These are phyloP conservation scores for Steinernema khuongi DNA, from an alignment of 1,140 invertebrate species.

Conservation along the genomic window DNA sequence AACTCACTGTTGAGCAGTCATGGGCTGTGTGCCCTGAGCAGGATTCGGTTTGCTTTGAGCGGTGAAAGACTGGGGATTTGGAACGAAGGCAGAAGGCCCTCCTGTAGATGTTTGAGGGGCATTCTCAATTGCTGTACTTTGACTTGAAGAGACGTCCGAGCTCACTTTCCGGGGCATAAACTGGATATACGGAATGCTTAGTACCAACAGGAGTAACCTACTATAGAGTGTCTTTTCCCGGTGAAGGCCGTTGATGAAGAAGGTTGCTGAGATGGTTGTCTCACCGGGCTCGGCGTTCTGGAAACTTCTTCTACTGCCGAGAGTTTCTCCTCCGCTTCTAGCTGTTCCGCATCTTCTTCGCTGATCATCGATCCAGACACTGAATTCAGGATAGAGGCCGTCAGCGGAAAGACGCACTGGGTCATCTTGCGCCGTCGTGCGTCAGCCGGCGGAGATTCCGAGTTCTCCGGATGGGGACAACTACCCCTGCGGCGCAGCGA, in stretches of 20 bases:
- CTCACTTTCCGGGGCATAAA: constrained; percentile 43
- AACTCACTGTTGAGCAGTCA: constrained; percentile 1
- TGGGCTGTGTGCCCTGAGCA: background rate
- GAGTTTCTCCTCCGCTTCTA: background rate
- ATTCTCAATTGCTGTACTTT: constrained; percentile 43
- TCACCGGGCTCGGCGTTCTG: background rate
- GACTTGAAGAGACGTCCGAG: constrained; percentile 35
- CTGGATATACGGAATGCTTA: constrained; percentile 23
- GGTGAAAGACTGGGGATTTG: background rate
- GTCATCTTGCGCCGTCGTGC: background rate
- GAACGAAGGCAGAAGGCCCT: background rate
- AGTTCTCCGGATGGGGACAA: background rate
- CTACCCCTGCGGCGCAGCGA: background rate
- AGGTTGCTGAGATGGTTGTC: constrained; percentile 11
- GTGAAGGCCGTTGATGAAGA: background rate
- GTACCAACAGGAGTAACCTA: constrained; percentile 19
- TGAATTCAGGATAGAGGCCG: constrained; percentile 8
- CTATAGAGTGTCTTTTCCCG: constrained; percentile 41
- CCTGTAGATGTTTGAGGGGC: background rate
- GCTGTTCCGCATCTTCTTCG: background rate
- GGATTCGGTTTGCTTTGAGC: background rate
- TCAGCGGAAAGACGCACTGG: background rate
- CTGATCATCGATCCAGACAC: background rate
- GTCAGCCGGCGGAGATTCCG: constrained; percentile 25
- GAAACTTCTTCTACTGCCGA: background rate